Base-by-base conservation (phyloP, 92 coral and sea anemone genomes). In the Umimayanthus chanpuru region DNA sequence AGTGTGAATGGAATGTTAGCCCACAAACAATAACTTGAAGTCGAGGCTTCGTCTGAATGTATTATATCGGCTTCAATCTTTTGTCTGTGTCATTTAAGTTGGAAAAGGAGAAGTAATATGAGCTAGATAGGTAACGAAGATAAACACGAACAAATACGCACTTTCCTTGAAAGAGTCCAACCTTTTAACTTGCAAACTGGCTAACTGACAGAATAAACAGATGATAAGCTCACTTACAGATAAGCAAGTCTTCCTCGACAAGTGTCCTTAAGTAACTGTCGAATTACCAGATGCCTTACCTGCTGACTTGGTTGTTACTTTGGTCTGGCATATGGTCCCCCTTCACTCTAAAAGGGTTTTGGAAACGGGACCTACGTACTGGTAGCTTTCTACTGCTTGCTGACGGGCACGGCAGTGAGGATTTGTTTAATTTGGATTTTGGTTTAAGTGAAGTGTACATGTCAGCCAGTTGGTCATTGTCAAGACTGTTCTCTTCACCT, bases 401-500 rank as follows among this genome's bases (percentile, higher is more conserved):
- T 39, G 79, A 75, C 25, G 50, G 32, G 40, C 61, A 41, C 1
- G 41, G 6, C 36, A 16, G 65, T 1, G 40, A 82, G 40, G 64
- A 56, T 26, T 30, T 70, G 56, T 70, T 18, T 39, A 44, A 8
- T 74, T 30, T 85, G 23, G 89, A 82, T 50, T 88, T 88, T 2
- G 89, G 36, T 77, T 92, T 89, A 20, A 89, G 41, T 25, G 81
- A 78, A 1, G 98, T 95, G 89, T 95, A 95, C 94, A 93, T 88
- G 58, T 89, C 84, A 72, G 91, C 29, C 21, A 95, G 81, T 28
- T 93, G 92, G 40, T 92, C 81, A 39, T 93, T 92, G 36, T 93
- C 98, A 21, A 94, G 56, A 58, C 84, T 73, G 39, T 93, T 91
- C 67, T 94, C 97, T 26, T 85, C 91, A 73, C 78, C 68, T 67